Base-by-base conservation (phyloP, 1,140 invertebrate genomes). In the Neocloeon triangulifer region DNA sequence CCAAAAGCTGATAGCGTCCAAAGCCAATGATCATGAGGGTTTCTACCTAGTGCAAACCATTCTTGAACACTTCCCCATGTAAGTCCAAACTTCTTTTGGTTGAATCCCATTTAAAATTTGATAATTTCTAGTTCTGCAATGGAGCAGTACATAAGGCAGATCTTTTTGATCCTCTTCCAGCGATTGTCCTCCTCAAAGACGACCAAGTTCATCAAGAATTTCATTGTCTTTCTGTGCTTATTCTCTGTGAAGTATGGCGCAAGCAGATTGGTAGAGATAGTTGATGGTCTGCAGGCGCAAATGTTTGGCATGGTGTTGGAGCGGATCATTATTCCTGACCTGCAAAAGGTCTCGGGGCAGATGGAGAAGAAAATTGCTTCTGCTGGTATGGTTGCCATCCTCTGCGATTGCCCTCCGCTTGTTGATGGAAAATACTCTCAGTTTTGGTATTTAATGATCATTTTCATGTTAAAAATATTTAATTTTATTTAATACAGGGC, bases 251-350 rank as follows among this genome's bases (percentile, higher is more conserved):
- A 78, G 50, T 77, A 77, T 46, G 74, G 77, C 14, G 61, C 76
- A 1, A 53, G 56, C 25, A 55, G 55, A 32, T 58, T 96, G 7
- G 63, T 92, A 5, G 58, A 70, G 15, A 59, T 80, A 3, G 60
- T 95, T 23, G 85, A 96, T 49, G 64, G 65, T 8, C 80, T 95
- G 41, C 89, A 97, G 51, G 52, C 66, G 47, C 81, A 77, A 44
- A 85, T 97, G 75, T 95, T 95, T 60, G 71, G 67, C 17, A 92
- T 92, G 84, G 78, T 96, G 10, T 43, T 89, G 20, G 85, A 95
- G 46, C 73, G 82, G 30, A 61, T 96, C 1, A 66, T 88, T 19
- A 59, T 95, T 13, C 49, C 70, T 5, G 86, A 96, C 49, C 52
- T 86, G 36, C 75, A 85, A 48, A 89, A 86, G 51, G 69, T 95